Conservation (phyloP, 2,113 vertebrate species). For the Laterallus jamaicensis region DNA sequence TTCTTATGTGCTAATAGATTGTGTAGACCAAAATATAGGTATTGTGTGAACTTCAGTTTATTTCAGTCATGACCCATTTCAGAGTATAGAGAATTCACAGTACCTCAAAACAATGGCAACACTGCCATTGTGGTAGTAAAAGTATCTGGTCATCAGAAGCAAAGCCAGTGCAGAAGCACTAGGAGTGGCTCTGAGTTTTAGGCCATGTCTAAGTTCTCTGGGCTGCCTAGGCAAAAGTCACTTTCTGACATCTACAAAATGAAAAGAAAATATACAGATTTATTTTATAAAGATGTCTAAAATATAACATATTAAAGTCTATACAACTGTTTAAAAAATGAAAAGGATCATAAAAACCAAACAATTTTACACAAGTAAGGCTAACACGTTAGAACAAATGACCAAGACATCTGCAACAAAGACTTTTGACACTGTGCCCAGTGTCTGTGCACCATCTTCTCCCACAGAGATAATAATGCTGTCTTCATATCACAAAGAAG, state of each 20-base stretch:
- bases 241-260: not conserved
- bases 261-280: not conserved
- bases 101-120: not conserved
- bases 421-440: conserved; percentile 19
- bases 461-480: not conserved
- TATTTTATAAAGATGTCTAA: not conserved
- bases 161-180: not conserved
- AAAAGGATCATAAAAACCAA: not conserved
- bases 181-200: not conserved
- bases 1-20: not conserved
- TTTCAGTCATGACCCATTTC: not conserved
- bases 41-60: not conserved
- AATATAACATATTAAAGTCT: not conserved
- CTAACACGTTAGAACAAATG: not conserved
- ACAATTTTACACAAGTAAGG: not conserved
- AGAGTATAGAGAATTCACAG: not conserved
- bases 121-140: too few species aligned
- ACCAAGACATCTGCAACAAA: conserved; percentile 18
- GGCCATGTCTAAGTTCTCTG: not conserved
- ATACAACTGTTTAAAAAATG: not conserved
- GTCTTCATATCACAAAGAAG: not conserved
- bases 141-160: not conserved
- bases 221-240: not conserved
- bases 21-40: not conserved
- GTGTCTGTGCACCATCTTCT: conserved; percentile 20